Conservation (phyloP, 2,888 invertebrate genomes). For the Papilio demoleus region DNA sequence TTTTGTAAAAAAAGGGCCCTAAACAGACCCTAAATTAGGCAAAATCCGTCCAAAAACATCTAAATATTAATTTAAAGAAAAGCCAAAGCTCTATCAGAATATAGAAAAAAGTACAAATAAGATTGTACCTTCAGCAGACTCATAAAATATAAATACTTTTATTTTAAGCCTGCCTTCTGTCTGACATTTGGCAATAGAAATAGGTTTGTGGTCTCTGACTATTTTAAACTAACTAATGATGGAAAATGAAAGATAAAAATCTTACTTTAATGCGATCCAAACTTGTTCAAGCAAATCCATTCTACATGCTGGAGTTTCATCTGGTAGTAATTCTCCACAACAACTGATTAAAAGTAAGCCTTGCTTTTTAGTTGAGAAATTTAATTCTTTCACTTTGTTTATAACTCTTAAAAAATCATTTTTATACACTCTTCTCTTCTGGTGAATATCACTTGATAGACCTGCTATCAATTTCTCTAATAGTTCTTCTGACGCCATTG, state of each 20-base stretch:
- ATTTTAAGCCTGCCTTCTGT: neutral
- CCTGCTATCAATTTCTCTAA: slow-evolving; percentile 70
- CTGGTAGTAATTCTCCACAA: slow-evolving; percentile 82
- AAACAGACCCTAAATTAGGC: no score
- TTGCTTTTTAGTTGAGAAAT: slow-evolving; percentile 73
- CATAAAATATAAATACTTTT: neutral
- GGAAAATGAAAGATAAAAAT: slow-evolving; percentile 15
- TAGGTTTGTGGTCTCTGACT: neutral
- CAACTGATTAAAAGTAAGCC: slow-evolving; percentile 79
- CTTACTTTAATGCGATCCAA: slow-evolving; percentile 81
- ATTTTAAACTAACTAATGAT: neutral
- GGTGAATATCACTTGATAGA: slow-evolving; percentile 69
- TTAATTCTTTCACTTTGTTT: slow-evolving; percentile 66
- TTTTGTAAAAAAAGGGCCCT: no score
- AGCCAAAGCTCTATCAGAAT: no score
- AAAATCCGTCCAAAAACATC: no score
- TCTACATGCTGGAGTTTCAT: slow-evolving; percentile 73
- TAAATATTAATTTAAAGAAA: no score
- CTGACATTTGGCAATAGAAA: neutral
- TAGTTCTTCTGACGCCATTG: slow-evolving; percentile 58
- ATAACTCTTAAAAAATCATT: slow-evolving; percentile 71
- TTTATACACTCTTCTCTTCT: slow-evolving; percentile 75
- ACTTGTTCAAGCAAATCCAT: slow-evolving; percentile 78
- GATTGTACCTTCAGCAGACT: neutral
- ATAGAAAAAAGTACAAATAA: neutral